A percentile compares a stretch with the other conserved stretches of the same genome.
phyloP scores from a whole-genome alignment of 2,797 vertebrate species.

The Aratinga solstitialis region DNA sequence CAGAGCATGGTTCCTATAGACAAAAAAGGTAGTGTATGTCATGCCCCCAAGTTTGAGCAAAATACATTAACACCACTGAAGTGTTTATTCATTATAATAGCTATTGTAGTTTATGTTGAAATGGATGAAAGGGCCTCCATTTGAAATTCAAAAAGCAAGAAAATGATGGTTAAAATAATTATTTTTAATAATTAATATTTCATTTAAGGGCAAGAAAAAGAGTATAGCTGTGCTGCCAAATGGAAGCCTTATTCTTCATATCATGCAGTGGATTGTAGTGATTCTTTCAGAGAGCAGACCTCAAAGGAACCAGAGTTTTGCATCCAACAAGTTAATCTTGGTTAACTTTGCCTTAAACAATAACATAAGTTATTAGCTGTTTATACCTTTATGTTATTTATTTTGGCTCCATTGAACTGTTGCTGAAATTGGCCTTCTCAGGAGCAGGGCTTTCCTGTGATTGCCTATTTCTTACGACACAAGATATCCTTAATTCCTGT shows the following conservation, averaged over 20 bases:
- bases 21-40: neutral
- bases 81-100: neutral
- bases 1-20: neutral
- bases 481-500: neutral
- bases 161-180: neutral
- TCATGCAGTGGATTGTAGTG: neutral
- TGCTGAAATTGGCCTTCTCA: neutral
- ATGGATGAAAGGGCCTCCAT: neutral
- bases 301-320: neutral
- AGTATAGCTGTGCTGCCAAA: neutral
- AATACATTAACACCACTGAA: neutral
- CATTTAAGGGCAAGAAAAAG: neutral
- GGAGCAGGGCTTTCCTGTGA: neutral
- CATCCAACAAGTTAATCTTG: neutral
- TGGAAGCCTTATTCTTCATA: neutral
- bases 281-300: neutral
- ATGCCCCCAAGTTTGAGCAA: neutral
- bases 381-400: neutral
- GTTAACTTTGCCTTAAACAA: neutral
- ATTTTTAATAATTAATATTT: neutral
- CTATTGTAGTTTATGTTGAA: neutral
- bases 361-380: neutral
- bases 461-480: neutral
- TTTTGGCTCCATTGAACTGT: neutral
- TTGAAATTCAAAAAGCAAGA: neutral